A percentile compares a stretch with the other conserved stretches of the same genome.
Conservation (phyloP, 2,888 invertebrate species). For the Latheticus oryzae region DNA sequence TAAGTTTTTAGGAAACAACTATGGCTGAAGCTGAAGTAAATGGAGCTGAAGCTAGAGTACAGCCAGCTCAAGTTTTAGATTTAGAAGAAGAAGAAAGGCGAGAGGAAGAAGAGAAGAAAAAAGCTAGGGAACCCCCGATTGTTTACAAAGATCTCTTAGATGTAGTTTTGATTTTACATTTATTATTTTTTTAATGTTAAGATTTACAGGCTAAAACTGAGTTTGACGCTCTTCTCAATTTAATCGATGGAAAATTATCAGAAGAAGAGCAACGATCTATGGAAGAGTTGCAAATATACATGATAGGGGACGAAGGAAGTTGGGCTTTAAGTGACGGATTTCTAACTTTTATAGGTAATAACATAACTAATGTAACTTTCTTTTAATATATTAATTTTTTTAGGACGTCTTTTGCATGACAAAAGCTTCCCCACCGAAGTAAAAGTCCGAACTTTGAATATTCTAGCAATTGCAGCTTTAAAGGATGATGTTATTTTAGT, state of each 20-base stretch:
- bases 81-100: slow-evolving; percentile 74
- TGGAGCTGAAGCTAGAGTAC: slow-evolving; percentile 63
- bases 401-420: slow-evolving; percentile 75
- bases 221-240: slow-evolving; percentile 77
- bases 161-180: slow-evolving; percentile 61
- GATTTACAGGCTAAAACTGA: slow-evolving; percentile 74
- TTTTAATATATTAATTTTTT: slow-evolving; percentile 36
- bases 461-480: slow-evolving; percentile 80
- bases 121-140: slow-evolving; percentile 82
- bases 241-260: slow-evolving; percentile 78
- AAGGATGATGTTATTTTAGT: slow-evolving; percentile 91
- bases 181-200: slow-evolving; percentile 7
- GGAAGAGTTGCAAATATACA: slow-evolving; percentile 88
- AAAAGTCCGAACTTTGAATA: slow-evolving; percentile 76
- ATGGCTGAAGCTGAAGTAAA: slow-evolving; percentile 62
- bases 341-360: slow-evolving; percentile 79
- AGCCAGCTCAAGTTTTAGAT: slow-evolving; percentile 69
- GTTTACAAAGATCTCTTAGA: slow-evolving; percentile 79
- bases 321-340: slow-evolving; percentile 94
- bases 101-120: slow-evolving; percentile 77
- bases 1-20: slow-evolving; percentile 43
- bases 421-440: slow-evolving; percentile 70
- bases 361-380: not conserved
- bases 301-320: slow-evolving; percentile 89
- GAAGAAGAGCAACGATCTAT: slow-evolving; percentile 81